A percentile compares a stretch with the other conserved stretches of the same genome.
Conservation (phyloP, 2,797 vertebrate species). For the Bufotes viridis region DNA sequence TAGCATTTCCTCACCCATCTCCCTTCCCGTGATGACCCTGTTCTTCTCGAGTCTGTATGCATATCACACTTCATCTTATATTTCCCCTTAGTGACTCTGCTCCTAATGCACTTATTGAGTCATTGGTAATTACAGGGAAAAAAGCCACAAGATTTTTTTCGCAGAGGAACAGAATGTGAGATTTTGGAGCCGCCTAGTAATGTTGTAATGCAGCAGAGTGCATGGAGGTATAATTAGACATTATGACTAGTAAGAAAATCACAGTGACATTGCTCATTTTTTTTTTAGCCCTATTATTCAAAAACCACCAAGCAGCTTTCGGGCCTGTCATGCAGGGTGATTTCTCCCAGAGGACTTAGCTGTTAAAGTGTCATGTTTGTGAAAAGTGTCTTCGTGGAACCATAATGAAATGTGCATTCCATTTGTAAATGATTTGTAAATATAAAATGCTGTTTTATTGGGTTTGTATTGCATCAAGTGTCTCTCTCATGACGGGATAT, state of each 20-base stretch:
- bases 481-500: slow-evolving; percentile 12
- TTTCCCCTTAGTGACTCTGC: slow-evolving; percentile 29
- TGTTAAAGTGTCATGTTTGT: slow-evolving; percentile 61
- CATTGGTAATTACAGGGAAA: slow-evolving; percentile 56
- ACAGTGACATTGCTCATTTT: slow-evolving; percentile 34
- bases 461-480: slow-evolving; percentile 28
- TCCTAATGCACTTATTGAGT: slow-evolving; percentile 53
- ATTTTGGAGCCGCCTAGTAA: slow-evolving; percentile 39
- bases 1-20: slow-evolving; percentile 1
- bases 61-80: slow-evolving; percentile 34
- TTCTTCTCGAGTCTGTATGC: slow-evolving; percentile 23
- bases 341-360: slow-evolving; percentile 50
- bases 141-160: slow-evolving; percentile 42
- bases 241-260: slow-evolving; percentile 50
- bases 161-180: slow-evolving; percentile 32
- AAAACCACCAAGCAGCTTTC: slow-evolving; percentile 40
- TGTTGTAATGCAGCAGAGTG: slow-evolving; percentile 44
- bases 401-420: slow-evolving; percentile 59
- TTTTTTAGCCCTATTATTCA: slow-evolving; percentile 54
- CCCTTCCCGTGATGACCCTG: slow-evolving; percentile 17
- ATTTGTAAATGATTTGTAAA: slow-evolving; percentile 58
- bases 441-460: slow-evolving; percentile 48
- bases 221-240: slow-evolving; percentile 51
- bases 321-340: slow-evolving; percentile 51
- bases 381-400: slow-evolving; percentile 52